Evolutionary conservation across 2,888 invertebrate genomes (phyloP).

Genomic region (Epistrophe eligans): DNA sequence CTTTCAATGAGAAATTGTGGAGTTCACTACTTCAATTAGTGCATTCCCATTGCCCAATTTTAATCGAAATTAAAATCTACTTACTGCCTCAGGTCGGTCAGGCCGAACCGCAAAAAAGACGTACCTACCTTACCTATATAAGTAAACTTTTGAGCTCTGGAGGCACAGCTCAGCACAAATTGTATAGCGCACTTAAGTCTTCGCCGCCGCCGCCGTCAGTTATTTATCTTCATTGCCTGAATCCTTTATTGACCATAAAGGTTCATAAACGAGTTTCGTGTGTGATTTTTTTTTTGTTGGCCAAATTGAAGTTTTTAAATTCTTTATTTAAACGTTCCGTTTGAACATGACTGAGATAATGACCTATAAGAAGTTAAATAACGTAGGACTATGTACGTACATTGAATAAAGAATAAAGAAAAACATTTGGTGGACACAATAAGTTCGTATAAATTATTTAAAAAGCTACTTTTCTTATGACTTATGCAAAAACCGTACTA

Average conservation of each 20-base stretch:
- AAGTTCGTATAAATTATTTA: no score
- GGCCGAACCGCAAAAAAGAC: background rate
- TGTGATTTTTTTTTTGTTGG: background rate
- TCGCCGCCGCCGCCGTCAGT: background rate
- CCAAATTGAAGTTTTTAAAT: background rate
- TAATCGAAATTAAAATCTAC: slow-evolving; percentile 66
- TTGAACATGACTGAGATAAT: slow-evolving; percentile 3
- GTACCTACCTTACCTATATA: background rate
- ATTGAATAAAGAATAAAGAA: no score
- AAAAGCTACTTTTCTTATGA: no score
- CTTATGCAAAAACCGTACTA: no score
- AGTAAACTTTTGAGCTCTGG: slow-evolving; percentile 6
- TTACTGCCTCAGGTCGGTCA: slow-evolving; percentile 35
- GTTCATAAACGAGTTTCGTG: slow-evolving; percentile 12
- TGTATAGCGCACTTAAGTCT: slow-evolving; percentile 5
- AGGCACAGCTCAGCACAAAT: background rate
- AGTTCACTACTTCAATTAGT: slow-evolving; percentile 65
- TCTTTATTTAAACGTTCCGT: background rate
- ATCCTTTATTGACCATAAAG: slow-evolving; percentile 4
- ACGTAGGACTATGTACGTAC: no score
- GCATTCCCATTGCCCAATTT: slow-evolving; percentile 61
- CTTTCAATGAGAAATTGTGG: background rate
- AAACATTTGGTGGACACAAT: no score
- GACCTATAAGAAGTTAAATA: background rate
- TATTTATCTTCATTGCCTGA: slow-evolving; percentile 20